These are phyloP conservation scores for Lytechinus variegatus DNA, from an alignment of 35 echinoderm and acorn worm genomes.

Conservation along the genomic window DNA sequence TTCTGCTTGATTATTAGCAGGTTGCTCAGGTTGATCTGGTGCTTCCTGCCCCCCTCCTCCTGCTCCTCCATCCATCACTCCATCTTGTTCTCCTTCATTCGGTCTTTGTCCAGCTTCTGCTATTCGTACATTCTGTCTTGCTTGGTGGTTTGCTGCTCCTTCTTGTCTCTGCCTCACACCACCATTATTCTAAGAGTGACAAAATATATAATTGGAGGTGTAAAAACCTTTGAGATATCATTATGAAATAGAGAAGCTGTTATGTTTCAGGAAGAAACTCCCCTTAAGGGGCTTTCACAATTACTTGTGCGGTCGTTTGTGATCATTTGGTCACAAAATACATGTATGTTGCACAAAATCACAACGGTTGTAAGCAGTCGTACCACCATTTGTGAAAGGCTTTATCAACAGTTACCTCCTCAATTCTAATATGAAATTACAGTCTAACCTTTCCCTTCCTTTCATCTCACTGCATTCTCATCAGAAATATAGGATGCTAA, in stretches of 20 bases:
- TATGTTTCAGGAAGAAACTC: neutral
- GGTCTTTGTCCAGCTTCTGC: neutral
- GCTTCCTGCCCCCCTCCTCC: slow-evolving; percentile 47
- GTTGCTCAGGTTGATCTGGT: slow-evolving; percentile 46
- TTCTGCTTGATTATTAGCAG: slow-evolving; percentile 41
- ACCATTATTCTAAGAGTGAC: neutral
- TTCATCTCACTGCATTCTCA: neutral
- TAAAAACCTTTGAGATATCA: neutral
- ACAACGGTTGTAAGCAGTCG: too few relatives aligned
- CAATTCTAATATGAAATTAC: too few relatives aligned
- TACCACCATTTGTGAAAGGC: too few relatives aligned
- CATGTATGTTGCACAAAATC: too few relatives aligned
- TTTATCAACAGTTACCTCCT: too few relatives aligned
- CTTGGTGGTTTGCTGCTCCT: slow-evolving; percentile 2
- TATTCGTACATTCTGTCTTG: neutral
- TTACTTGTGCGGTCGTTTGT: too few relatives aligned
- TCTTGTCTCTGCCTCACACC: slow-evolving; percentile 16
- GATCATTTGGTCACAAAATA: too few relatives aligned
- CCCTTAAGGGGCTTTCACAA: too few relatives aligned
- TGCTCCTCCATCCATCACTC: slow-evolving; percentile 20
- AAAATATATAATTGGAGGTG: neutral
- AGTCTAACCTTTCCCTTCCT: too few relatives aligned
- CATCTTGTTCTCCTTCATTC: slow-evolving; percentile 42
- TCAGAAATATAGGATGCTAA: neutral
- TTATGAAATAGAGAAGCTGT: neutral